phyloP scores from a whole-genome alignment of 2,888 invertebrate species.

The Hybos culiciformis region DNA sequence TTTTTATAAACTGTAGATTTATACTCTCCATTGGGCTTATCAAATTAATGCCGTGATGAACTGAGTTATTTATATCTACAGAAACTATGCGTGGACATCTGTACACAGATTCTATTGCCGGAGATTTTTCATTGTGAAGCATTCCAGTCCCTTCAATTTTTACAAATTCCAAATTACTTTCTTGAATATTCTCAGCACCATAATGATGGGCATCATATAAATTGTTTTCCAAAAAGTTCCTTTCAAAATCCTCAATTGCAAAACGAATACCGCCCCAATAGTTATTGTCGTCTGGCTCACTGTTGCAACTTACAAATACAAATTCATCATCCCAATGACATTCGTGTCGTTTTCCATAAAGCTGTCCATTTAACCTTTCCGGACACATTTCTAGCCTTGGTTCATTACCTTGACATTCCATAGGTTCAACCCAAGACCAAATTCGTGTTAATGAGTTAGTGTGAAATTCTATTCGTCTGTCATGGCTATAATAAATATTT shows the following conservation, averaged over 20 bases:
- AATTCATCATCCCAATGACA: constrained; percentile 85
- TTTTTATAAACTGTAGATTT: constrained; percentile 57
- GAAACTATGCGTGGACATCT: constrained; percentile 70
- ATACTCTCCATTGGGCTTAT: constrained; percentile 76
- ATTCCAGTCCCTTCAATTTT: constrained; percentile 88
- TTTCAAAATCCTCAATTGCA: constrained; percentile 79
- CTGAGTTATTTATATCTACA: constrained; percentile 70
- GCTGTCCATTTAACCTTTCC: constrained; percentile 77
- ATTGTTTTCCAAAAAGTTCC: too few species aligned
- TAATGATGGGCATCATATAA: constrained; percentile 64
- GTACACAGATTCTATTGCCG: constrained; percentile 80
- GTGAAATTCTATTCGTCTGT: constrained; percentile 75
- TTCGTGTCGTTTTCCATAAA: constrained; percentile 69
- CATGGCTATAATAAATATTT: constrained; percentile 78
- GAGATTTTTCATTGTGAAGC: constrained; percentile 86
- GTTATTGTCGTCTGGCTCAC: constrained; percentile 40
- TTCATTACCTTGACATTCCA: constrained; percentile 70
- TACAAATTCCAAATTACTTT: constrained; percentile 66
- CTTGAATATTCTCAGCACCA: constrained; percentile 71
- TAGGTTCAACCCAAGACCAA: constrained; percentile 90
- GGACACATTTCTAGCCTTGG: constrained; percentile 67
- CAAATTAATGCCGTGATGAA: constrained; percentile 83
- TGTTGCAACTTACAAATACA: constrained; percentile 83
- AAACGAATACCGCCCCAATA: constrained; percentile 98
- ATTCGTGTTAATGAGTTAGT: constrained; percentile 75